Base-by-base conservation (phyloP, 2,113 vertebrate species). In the Peromyscus leucopus region DNA sequence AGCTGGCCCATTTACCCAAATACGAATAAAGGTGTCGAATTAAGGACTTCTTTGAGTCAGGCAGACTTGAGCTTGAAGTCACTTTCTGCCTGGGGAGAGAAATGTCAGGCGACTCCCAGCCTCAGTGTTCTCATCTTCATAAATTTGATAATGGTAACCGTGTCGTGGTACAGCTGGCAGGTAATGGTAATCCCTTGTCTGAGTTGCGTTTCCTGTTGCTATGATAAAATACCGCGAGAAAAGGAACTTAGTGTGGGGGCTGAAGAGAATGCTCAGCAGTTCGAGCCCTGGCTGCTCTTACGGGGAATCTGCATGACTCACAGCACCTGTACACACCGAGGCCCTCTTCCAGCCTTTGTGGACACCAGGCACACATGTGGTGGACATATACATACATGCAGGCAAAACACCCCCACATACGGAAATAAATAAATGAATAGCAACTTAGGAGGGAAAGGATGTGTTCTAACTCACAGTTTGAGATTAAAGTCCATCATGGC, bases 51-150 rank as follows among this genome's bases (percentile, higher is more conserved):
- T 89, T 78, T 57, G 69, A 91, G 65, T 89, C 65, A 69, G 13
- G 57, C 33, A 51, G 39, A 61, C 16, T 10, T 87, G 21, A 36
- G 15, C 65, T 85, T 48, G 89, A 57, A 79, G 72, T 71, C 12
- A n/a, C 31, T 87, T 91, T 69, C 48, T 90, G 85, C 76, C 61
- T 86, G 91, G 3, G 5, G 9, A 48, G 83, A 33, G 84, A 83
- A 85, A 83, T 21, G 79, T 90, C 39, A 86, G 69, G 95, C 17
- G 94, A 96, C 12, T 61, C 67, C 59, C 36, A 26, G 48, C 48
- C 63, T 83, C 67, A 17, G 31, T 15, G 48, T 55, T n/a, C 72
- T 88, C 7, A 55, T 76, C 65, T 86, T 42, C 85, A 59, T 63
- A 87, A 91, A 59, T 24, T 31, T 72, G n/a, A 63, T 91, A 36